Conservation (phyloP, 2,113 vertebrate species). For the Melanerpes formicivorus region DNA sequence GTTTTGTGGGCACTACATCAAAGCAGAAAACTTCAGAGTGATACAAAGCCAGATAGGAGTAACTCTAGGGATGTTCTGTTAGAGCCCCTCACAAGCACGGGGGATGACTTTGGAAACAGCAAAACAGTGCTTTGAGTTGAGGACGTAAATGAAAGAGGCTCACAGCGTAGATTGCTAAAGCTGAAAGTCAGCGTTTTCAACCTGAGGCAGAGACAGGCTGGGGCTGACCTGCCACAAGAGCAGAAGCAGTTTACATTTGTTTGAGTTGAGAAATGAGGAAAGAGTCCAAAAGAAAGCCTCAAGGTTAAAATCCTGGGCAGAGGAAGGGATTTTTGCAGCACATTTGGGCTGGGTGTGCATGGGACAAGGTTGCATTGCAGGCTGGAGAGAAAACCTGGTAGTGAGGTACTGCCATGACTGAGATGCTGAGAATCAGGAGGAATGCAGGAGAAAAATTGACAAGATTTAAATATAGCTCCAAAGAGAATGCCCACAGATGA, state of each 20-base stretch:
- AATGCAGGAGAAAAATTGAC: background rate
- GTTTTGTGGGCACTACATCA: constrained; percentile 18
- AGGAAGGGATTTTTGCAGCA: background rate
- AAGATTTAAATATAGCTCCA: background rate
- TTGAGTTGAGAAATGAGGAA: background rate
- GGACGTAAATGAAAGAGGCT: background rate
- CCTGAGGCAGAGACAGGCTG: background rate
- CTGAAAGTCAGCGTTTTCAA: background rate
- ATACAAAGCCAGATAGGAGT: constrained; percentile 1
- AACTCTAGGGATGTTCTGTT: constrained; percentile 14
- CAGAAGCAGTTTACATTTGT: background rate
- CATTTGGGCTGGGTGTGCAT: background rate
- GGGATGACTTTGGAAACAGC: background rate
- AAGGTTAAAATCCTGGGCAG: background rate
- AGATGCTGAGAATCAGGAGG: background rate
- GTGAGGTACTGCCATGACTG: background rate
- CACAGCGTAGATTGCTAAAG: background rate
- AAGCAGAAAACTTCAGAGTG: constrained; percentile 54
- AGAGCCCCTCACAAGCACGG: background rate
- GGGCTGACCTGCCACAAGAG: background rate
- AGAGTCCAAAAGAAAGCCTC: background rate
- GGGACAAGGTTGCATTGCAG: background rate
- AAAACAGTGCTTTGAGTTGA: background rate
- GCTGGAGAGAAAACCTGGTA: background rate
- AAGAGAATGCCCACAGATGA: background rate